These are phyloP conservation scores for Delia radicum DNA, from an alignment of 1,140 invertebrate species.

Conservation along the genomic window DNA sequence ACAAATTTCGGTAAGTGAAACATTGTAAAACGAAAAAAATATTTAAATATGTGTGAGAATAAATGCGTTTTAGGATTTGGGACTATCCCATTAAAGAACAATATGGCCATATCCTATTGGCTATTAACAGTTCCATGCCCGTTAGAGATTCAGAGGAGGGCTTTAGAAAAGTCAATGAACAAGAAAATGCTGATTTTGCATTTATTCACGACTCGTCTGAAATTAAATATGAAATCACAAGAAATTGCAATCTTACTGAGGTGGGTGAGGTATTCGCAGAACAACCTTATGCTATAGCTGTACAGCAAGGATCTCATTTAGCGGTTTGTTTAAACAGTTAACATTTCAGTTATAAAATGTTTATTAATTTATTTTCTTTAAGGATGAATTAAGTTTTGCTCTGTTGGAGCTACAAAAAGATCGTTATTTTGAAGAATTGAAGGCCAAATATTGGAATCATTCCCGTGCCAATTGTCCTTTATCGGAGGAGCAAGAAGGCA, in stretches of 20 bases:
- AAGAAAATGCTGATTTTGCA: constrained; percentile 79
- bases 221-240: constrained; percentile 79
- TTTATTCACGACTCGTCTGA: constrained; percentile 87
- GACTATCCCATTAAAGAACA: constrained; percentile 91
- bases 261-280: constrained; percentile 87
- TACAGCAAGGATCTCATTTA: constrained; percentile 78
- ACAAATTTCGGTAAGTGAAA: constrained; percentile 51
- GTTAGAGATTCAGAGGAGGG: constrained; percentile 70
- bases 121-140: constrained; percentile 76
- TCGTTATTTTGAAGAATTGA: constrained; percentile 76
- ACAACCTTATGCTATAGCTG: constrained; percentile 83
- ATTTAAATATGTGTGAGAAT: constrained; percentile 56
- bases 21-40: not conserved
- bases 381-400: constrained; percentile 77
- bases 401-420: constrained; percentile 84
- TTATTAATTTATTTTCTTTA: constrained; percentile 39
- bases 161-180: constrained; percentile 73
- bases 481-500: constrained; percentile 80
- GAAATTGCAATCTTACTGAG: constrained; percentile 82
- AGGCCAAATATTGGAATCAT: constrained; percentile 81
- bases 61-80: constrained; percentile 69
- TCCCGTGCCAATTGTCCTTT: constrained; percentile 68
- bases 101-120: constrained; percentile 82
- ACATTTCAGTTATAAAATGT: not conserved
- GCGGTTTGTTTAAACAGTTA: constrained; percentile 29